Evolutionary conservation across 2,113 vertebrate species (phyloP).

Genomic region (Periophthalmodon schlosseri): DNA sequence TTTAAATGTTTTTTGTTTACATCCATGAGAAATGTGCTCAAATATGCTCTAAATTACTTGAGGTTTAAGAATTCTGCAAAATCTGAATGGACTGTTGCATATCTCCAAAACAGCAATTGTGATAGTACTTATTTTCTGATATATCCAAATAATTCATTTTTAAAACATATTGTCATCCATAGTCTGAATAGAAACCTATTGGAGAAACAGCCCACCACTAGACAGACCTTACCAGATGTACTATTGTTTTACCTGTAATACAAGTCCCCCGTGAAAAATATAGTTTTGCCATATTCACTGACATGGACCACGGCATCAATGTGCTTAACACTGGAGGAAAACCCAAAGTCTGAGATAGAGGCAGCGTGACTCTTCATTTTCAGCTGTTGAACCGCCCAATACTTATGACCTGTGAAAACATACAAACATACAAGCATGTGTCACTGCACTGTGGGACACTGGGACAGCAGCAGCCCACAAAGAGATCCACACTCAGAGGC

Average conservation of each 20-base stretch:
- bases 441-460: conserved; percentile 40
- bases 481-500: conserved; percentile 36
- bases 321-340: conserved; percentile 57
- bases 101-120: too few species aligned
- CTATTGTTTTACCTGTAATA: conserved; percentile 69
- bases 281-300: conserved; percentile 57
- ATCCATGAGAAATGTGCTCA: too few species aligned
- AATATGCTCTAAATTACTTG: too few species aligned
- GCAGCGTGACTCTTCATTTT: conserved; percentile 53
- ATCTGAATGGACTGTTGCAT: not conserved
- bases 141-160: too few species aligned
- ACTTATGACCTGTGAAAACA: conserved; percentile 69
- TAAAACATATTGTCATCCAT: too few species aligned
- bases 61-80: too few species aligned
- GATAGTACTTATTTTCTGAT: too few species aligned
- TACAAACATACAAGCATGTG: conserved; percentile 33
- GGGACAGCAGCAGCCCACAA: conserved; percentile 46
- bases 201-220: too few species aligned
- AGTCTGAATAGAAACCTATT: too few species aligned
- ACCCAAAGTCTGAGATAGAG: conserved; percentile 68
- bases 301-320: conserved; percentile 69
- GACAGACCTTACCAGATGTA: not conserved
- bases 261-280: conserved; percentile 65
- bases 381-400: conserved; percentile 68
- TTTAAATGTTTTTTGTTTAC: too few species aligned